Percentiles rank a stretch among this genome's conserved stretches.
Evolutionary conservation across 1,140 invertebrate genomes (phyloP).

Genomic region (Latrodectus geometricus): DNA sequence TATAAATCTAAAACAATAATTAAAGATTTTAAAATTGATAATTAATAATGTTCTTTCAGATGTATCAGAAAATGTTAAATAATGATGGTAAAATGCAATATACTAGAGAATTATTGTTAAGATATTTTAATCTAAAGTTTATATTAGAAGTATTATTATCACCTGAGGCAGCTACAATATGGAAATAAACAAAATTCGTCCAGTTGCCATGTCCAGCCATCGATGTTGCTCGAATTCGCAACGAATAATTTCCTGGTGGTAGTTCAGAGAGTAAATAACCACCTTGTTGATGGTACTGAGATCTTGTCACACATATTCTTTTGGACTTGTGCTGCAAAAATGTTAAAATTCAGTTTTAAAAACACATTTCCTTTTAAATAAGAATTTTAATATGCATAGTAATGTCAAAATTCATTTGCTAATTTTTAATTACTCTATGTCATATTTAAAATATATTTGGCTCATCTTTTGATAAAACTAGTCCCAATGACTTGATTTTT

Average conservation of each 20-base stretch:
- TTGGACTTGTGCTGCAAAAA: constrained; percentile 20
- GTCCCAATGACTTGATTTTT: no score
- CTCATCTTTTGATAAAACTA: no score
- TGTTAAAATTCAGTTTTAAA: no score
- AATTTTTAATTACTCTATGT: no score
- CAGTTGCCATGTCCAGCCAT: constrained; percentile 81
- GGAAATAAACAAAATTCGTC: constrained; percentile 75
- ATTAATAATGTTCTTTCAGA: not conserved
- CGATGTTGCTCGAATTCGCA: constrained; percentile 82
- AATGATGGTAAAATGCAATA: not conserved
- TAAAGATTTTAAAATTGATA: constrained; percentile 1
- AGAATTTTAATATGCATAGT: no score
- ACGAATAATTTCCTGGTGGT: constrained; percentile 84
- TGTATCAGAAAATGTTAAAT: not conserved
- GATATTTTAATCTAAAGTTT: not conserved
- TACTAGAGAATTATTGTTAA: not conserved
- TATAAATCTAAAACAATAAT: not conserved
- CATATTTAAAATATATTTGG: no score
- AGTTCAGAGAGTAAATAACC: constrained; percentile 72
- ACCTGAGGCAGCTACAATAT: constrained; percentile 71
- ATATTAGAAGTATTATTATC: constrained; percentile 2
- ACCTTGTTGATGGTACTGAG: constrained; percentile 68
- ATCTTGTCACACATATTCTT: constrained; percentile 74
- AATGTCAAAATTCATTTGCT: no score
- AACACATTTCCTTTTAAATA: no score